phyloP scores from a whole-genome alignment of 2,113 vertebrate species.

The Enhydra lutris region DNA sequence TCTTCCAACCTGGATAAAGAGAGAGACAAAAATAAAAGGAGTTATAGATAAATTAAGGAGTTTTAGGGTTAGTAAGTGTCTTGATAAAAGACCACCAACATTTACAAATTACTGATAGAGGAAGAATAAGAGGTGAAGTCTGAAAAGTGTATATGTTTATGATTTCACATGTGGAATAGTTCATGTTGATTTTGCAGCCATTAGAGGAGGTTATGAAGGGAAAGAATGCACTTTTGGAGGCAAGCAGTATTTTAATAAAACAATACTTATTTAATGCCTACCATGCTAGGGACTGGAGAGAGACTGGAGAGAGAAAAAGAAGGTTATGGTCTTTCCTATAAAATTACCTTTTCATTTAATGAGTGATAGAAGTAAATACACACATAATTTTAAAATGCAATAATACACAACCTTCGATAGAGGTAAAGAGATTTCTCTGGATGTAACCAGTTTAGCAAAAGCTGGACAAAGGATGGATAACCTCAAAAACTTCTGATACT shows the following conservation, averaged over 20 bases:
- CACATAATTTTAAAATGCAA: background rate
- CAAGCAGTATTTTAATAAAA: background rate
- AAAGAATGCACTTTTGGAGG: background rate
- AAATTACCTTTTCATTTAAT: background rate
- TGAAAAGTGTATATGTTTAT: background rate
- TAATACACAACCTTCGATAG: background rate
- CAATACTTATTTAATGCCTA: background rate
- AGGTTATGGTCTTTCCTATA: background rate
- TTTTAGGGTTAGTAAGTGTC: background rate
- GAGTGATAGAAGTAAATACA: background rate
- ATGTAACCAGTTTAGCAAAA: background rate
- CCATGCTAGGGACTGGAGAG: background rate
- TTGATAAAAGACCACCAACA: background rate
- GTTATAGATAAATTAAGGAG: background rate
- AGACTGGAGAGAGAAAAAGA: background rate
- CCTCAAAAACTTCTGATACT: background rate
- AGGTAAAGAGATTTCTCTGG: background rate
- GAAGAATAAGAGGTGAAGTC: background rate
- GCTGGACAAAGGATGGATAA: background rate
- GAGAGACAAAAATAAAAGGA: background rate
- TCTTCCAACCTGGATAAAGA: background rate
- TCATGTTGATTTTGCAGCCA: background rate
- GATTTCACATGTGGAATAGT: background rate
- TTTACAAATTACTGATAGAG: background rate
- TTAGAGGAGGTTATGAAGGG: background rate